These are phyloP conservation scores for Chaetogeoica ovagalla DNA, from an alignment of 2,888 invertebrate species.

Conservation along the genomic window DNA sequence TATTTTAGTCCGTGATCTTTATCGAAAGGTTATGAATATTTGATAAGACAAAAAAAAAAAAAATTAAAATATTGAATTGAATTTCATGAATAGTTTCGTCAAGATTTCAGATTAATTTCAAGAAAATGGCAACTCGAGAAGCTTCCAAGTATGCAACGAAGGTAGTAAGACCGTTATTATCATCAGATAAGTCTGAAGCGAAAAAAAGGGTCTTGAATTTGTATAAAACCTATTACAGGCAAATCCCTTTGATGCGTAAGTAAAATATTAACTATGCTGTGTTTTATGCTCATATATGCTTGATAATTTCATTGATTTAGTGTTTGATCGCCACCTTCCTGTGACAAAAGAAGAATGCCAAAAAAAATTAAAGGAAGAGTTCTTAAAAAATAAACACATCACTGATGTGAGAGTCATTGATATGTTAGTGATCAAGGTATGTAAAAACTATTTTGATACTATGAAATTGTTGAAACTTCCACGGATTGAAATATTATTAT, in stretches of 20 bases:
- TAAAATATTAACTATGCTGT: slow-evolving; percentile 55
- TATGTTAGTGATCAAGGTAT: slow-evolving; percentile 87
- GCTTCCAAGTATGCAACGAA: slow-evolving; percentile 37
- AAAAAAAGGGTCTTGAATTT: slow-evolving; percentile 79
- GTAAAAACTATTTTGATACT: slow-evolving; percentile 27
- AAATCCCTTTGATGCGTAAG: slow-evolving; percentile 85
- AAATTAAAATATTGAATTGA: not conserved
- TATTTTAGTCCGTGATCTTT: too few relatives aligned
- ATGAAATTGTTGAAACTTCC: not conserved
- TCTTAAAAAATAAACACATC: slow-evolving; percentile 74
- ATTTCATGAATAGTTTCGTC: not conserved
- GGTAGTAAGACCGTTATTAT: slow-evolving; percentile 81
- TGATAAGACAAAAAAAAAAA: not conserved
- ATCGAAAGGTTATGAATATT: slow-evolving; percentile 18
- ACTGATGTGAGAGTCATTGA: slow-evolving; percentile 87
- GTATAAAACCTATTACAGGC: slow-evolving; percentile 93
- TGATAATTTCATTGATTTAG: slow-evolving; percentile 10
- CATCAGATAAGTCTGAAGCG: slow-evolving; percentile 76
- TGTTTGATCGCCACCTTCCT: slow-evolving; percentile 43
- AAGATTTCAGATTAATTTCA: not conserved
- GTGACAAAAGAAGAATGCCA: slow-evolving; percentile 43
- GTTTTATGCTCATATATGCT: not conserved
- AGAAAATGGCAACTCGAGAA: slow-evolving; percentile 39
- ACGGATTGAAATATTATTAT: too few relatives aligned
- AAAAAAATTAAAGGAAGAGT: slow-evolving; percentile 64